Base-by-base conservation (phyloP, 2,113 vertebrate species). In the Tachysurus fulvidraco region DNA sequence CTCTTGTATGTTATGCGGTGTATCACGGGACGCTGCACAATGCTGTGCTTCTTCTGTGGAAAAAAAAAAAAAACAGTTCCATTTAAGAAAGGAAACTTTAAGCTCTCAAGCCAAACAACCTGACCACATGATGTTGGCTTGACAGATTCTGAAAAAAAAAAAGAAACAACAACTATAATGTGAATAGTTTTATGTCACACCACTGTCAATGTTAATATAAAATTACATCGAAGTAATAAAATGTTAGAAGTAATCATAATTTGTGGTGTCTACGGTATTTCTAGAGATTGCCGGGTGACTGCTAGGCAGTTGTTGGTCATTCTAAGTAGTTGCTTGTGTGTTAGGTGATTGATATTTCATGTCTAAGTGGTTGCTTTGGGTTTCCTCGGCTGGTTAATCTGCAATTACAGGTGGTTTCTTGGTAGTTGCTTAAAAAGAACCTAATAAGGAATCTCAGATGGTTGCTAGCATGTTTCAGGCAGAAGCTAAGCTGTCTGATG, bases 1-100 rank as follows among this genome's bases (percentile, higher is more conserved):
- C 50, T 85, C 69, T 84, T 8, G 59, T 36, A 84, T 36, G 12
- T 41, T 59, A 46, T 55, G 52, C 28, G 83, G 41, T 60, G 67
- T 5, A 30, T 73, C 41, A 62, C 5, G 46, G 5, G 67, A 12
- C 3, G n/a, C 21, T 10, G n/a, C 62, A n/a, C 83, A 85, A 28
- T 85, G 57, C 41, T 76, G 41, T 0, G 73, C 57, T n/a, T 28
- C 36, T 76, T 85, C 41, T 64, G 71, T 62, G 16, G n/a, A 7
- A 6, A 14, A 28, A 46, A 50, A 50, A 28, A 52, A 46, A 50
- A 50, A 28, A 52, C 14, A 5, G 46, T 28, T 77, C 13, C 13
- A 9, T 14, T 64, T 50, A 64, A 44, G 59, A 64, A 77, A 28
- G 74, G 74, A 77, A 77, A 77, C 11, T 64, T 64, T n/a, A 25